Percentiles rank a stretch among this genome's conserved stretches.
Conservation (phyloP, 1,140 invertebrate genomes). For the Drosophila kurseongensis region DNA sequence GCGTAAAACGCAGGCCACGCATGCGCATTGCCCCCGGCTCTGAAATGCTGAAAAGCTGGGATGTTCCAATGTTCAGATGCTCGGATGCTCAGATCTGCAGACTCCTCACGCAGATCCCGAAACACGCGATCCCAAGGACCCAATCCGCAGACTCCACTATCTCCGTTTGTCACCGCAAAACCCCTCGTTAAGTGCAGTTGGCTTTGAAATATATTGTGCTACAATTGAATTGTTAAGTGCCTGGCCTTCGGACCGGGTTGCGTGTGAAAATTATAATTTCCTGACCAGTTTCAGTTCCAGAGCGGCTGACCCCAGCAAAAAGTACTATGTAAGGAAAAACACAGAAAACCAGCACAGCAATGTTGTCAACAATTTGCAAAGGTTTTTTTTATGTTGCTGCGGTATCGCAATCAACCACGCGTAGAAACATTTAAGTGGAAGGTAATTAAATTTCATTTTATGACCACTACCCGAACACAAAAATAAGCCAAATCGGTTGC, state of each 20-base stretch:
- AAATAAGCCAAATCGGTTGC: slow-evolving; percentile 39
- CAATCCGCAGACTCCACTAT: slow-evolving; percentile 53
- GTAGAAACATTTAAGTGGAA: slow-evolving; percentile 65
- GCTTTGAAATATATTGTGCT: slow-evolving; percentile 57
- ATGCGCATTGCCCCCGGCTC: slow-evolving; percentile 56
- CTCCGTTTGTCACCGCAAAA: slow-evolving; percentile 58
- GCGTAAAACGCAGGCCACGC: slow-evolving; percentile 76
- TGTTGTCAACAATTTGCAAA: slow-evolving; percentile 81
- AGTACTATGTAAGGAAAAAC: slow-evolving; percentile 23
- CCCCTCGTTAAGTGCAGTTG: slow-evolving; percentile 78
- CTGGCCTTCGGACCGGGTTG: slow-evolving; percentile 48
- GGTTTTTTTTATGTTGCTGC: slow-evolving; percentile 33
- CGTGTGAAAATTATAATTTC: slow-evolving; percentile 83
- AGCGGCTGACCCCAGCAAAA: slow-evolving; percentile 27
- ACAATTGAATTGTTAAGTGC: slow-evolving; percentile 82
- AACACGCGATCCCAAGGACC: slow-evolving; percentile 44
- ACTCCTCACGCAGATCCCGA: slow-evolving; percentile 56
- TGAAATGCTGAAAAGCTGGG: slow-evolving; percentile 1
- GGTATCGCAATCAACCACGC: slow-evolving; percentile 55
- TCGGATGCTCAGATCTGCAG: slow-evolving; percentile 5
- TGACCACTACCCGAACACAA: slow-evolving; percentile 40
- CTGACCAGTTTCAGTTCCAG: slow-evolving; percentile 59
- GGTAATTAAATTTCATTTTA: slow-evolving; percentile 79
- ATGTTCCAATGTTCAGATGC: not conserved
- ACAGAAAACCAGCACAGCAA: slow-evolving; percentile 42